Percentiles rank a stretch among this genome's conserved stretches.
phyloP scores from a whole-genome alignment of 2,113 vertebrate species.

The Epinephelus moara region DNA sequence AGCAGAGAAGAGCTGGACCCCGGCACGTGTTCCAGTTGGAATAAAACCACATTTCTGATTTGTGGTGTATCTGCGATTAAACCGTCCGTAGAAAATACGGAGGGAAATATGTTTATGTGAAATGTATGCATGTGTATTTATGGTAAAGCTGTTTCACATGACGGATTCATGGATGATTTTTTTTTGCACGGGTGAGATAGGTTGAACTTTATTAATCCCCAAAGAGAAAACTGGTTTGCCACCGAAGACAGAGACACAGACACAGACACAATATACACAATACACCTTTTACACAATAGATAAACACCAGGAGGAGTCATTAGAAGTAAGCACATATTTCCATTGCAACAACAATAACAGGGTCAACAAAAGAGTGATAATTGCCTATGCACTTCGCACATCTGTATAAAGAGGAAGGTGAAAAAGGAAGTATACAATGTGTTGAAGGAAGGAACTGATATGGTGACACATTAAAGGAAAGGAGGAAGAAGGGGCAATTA shows the following conservation, averaged over 20 bases:
- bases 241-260: too few relatives aligned
- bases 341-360: too few relatives aligned
- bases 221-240: too few relatives aligned
- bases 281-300: too few relatives aligned
- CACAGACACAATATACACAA: too few relatives aligned
- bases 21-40: not conserved
- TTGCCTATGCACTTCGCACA: too few relatives aligned
- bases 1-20: constrained; percentile 26
- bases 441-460: not conserved
- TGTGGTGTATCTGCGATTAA: not conserved
- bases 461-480: not conserved
- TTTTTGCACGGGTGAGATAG: too few relatives aligned
- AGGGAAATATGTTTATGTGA: not conserved
- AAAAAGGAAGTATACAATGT: not conserved
- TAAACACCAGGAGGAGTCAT: too few relatives aligned
- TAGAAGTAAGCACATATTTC: too few relatives aligned
- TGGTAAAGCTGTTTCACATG: not conserved
- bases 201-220: too few relatives aligned
- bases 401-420: not conserved
- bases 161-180: too few relatives aligned
- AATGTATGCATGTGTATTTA: too few relatives aligned
- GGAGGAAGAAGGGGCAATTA: not conserved
- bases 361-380: not conserved
- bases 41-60: not conserved
- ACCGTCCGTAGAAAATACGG: not conserved